phyloP scores from a whole-genome alignment of 2,113 vertebrate genomes.

The Zosterops lateralis region DNA sequence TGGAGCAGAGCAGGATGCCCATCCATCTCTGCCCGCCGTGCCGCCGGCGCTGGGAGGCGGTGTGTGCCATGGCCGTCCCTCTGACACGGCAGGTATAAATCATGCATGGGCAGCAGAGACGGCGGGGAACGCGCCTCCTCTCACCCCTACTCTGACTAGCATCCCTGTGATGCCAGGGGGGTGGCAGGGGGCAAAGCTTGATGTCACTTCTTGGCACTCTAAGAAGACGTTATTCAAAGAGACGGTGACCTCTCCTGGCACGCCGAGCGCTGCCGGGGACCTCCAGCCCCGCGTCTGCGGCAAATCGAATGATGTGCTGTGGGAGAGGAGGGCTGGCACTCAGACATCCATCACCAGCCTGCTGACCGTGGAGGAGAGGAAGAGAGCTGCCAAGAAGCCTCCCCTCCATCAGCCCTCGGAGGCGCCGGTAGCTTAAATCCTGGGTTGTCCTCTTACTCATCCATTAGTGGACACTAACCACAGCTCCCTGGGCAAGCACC shows the following conservation, averaged over 20 bases:
- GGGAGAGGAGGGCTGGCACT: background rate
- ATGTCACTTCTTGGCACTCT: constrained; percentile 40
- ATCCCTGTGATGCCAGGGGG: background rate
- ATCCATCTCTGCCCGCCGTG: fast-evolving
- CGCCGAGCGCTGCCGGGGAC: background rate
- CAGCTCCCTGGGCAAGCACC: background rate
- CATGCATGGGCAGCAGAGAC: background rate
- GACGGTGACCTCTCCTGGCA: constrained; percentile 15
- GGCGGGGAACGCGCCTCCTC: background rate
- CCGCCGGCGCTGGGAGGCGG: background rate
- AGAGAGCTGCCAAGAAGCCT: constrained; percentile 10
- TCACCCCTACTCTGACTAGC: background rate
- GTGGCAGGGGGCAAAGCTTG: constrained; percentile 34
- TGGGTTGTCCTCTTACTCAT: background rate
- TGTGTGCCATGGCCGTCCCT: background rate
- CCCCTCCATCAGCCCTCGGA: background rate
- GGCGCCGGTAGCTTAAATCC: background rate
- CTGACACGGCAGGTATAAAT: constrained; percentile 40
- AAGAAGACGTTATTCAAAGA: background rate
- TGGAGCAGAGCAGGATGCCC: background rate
- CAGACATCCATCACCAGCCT: constrained; percentile 9
- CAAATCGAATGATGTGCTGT: constrained; percentile 44
- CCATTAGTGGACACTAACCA: background rate
- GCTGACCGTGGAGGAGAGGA: background rate
- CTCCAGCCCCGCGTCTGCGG: background rate